Base-by-base conservation (phyloP, 2,113 vertebrate species). In the Gavia stellata region DNA sequence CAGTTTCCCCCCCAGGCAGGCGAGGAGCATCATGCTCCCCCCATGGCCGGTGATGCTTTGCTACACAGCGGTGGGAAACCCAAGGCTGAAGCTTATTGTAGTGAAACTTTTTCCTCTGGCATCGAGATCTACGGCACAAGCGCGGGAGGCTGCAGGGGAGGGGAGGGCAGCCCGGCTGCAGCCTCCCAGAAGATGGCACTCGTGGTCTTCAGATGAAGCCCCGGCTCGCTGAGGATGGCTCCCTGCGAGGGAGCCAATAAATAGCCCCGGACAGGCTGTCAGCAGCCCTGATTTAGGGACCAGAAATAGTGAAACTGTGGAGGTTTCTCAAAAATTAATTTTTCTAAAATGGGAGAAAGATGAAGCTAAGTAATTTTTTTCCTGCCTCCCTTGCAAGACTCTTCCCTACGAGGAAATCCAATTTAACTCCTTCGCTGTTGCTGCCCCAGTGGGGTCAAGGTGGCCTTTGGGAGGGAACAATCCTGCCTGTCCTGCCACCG, bases 261-360 rank as follows among this genome's bases (percentile, higher is more conserved):
- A 97, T 95, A 96, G 92, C 84, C 56, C 86, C 0, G 71, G 89
- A 77, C 79, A 61, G 74, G 86, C 68, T 94, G 92, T 94, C 96
- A 92, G 86, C 42, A 28, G 6, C 40, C 50, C 15, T 96, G 96
- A 97, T 97, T 96, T 97, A 97, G 86, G 90, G 91, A 84, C 93
- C 92, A 96, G 96, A 96, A 94, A 95, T 15, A 96, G 86, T 67
- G 84, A 96, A 96, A 92, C 70, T 80, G 75, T 80, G 81, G 94
- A 94, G 83, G 88, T 85, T 97, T 93, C 96, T 97, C 74, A 94
- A 93, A 97, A 98, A 95, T 96, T 91, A 95, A 88, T 97, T 95
- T 94, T 92, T 94, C 87, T 94, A 78, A 93, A 97, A 97, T 89
- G 94, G 90, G 93, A 97, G 91, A 96, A 97, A 95, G 93, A 94